Percentiles rank a stretch among this genome's conserved stretches.
These are phyloP conservation scores for Falco rusticolus DNA, from an alignment of 2,797 vertebrate species.

Conservation along the genomic window DNA sequence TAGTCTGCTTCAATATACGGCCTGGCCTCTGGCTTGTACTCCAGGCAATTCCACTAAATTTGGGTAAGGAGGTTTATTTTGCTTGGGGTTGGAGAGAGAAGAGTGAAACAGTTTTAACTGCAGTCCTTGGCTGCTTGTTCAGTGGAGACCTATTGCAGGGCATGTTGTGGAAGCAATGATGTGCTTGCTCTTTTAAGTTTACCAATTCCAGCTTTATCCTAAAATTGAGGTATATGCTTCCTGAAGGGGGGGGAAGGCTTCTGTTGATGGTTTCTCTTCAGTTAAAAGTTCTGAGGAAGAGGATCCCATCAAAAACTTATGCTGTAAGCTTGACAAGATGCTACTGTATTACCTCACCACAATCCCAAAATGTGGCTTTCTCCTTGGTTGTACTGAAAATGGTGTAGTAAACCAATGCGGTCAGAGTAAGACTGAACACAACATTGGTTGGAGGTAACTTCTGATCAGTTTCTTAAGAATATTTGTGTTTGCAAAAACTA, in stretches of 20 bases:
- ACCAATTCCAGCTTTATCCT: not conserved
- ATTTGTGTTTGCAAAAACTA: not conserved
- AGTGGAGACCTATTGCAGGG: not conserved
- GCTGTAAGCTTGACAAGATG: not conserved
- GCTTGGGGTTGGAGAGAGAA: not conserved
- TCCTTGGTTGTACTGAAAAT: not conserved
- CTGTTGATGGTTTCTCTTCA: not conserved
- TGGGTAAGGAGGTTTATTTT: not conserved
- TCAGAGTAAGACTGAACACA: not conserved
- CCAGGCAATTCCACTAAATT: not conserved
- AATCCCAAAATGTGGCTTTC: not conserved
- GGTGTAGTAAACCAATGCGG: not conserved
- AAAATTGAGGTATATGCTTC: not conserved
- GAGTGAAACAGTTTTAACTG: not conserved
- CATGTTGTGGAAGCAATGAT: not conserved
- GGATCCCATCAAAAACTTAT: not conserved
- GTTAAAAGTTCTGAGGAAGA: not conserved
- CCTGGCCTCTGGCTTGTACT: not conserved
- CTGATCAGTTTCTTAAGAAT: not conserved
- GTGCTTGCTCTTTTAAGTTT: not conserved
- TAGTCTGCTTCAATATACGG: not conserved
- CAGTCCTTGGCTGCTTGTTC: not conserved
- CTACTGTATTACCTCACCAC: not conserved
- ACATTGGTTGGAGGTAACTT: not conserved
- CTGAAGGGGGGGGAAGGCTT: not conserved